Evolutionary conservation across 2,113 vertebrate genomes (phyloP), one percentile per base, ranked within the genome.

Genomic region (Leptodactylus fuscus): DNA sequence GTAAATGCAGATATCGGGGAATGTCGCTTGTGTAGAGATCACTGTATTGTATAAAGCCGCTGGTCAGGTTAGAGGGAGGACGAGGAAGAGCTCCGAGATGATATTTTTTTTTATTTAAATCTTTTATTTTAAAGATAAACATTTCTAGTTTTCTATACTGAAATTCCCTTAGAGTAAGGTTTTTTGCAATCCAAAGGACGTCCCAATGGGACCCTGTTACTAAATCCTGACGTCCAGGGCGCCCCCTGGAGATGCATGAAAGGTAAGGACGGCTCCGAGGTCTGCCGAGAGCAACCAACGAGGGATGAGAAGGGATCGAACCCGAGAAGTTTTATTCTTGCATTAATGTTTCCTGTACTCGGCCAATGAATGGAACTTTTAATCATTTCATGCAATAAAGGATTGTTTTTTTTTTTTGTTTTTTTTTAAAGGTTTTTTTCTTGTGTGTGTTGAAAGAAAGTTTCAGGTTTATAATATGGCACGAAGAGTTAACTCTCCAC

Each of bases 351-450:
- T 9, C 41, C 41, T 20, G 22, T 53, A 2, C 82, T 60, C 27
- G 16, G 16, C 55, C 55, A 7, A 29, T 77, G 32, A 24, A 11
- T 76, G 55, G 41, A 76, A 16, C 38, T 84, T 84, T 84, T 76
- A 84, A 36, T 13, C 53, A 76, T 84, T 84, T 71, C 71, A 84
- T 77, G 82, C 71, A 84, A 84, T 84, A 84, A 84, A 83, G 48
- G 32, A 46, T 62, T 20, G 7, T 60, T 48, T 70, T 29, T 1
- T 60, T 22, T 20, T 22, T n/a, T 12, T 1, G 51, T 24, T 24
- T 60, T 1, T 76, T 53, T 53, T 53, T 49, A 3, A 13, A 12
- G 48, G 7, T 49, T 53, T 53, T 53, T 53, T 53, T 53, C 18
- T 12, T 48, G 1, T 48, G n/a, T 48, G 46, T 48, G 46, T 2